A percentile compares a stretch with the other conserved stretches of the same genome.
Evolutionary conservation across 2,797 vertebrate genomes (phyloP).

Genomic region (Esox lucius): DNA sequence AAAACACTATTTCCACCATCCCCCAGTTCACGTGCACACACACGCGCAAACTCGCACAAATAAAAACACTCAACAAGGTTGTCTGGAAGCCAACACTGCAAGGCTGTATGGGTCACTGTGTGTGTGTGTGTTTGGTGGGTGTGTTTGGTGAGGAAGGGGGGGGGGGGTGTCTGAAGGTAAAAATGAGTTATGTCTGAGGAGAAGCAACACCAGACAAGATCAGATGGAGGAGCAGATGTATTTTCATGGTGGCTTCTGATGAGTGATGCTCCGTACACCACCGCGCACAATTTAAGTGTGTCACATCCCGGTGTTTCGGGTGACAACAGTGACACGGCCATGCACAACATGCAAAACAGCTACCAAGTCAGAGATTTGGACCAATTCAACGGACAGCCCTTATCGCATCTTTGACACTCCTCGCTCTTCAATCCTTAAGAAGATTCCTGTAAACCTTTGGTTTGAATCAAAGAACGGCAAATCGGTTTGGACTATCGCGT

Average conservation of each 20-base stretch:
- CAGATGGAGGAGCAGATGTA: constrained; percentile 54
- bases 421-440: neutral
- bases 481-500: too few relatives aligned
- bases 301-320: constrained; percentile 34
- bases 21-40: neutral
- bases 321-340: constrained; percentile 5
- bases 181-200: constrained; percentile 37
- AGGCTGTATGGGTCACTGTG: constrained; percentile 11
- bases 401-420: neutral
- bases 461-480: too few relatives aligned
- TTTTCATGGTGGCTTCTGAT: constrained; percentile 42
- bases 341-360: neutral
- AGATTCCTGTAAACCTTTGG: too few relatives aligned
- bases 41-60: constrained; percentile 13
- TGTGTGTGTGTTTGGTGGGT: constrained; percentile 1
- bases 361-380: neutral
- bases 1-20: constrained; percentile 14
- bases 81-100: constrained; percentile 8
- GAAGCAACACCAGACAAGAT: constrained; percentile 29
- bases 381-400: neutral
- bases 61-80: constrained; percentile 12
- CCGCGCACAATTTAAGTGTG: constrained; percentile 22
- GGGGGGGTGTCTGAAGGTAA: constrained; percentile 7
- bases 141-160: neutral
- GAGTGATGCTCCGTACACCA: constrained; percentile 27